Conservation (phyloP, 2,888 invertebrate species). For the Zygaena filipendulae region DNA sequence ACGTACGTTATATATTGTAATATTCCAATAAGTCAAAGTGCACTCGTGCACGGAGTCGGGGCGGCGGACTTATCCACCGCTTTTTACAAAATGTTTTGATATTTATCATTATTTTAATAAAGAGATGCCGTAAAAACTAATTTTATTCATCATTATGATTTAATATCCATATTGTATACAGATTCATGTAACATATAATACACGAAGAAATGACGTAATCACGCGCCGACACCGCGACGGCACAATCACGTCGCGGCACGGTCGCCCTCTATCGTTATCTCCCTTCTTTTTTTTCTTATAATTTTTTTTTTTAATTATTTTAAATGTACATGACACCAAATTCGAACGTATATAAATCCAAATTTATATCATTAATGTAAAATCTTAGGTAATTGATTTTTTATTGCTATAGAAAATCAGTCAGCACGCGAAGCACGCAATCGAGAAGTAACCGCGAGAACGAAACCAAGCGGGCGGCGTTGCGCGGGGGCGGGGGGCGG, state of each 20-base stretch:
- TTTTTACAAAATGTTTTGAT: slow-evolving; percentile 67
- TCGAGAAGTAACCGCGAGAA: slow-evolving; percentile 70
- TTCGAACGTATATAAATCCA: slow-evolving; percentile 70
- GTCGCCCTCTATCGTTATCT: slow-evolving; percentile 64
- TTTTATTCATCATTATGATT: slow-evolving; percentile 66
- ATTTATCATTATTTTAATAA: slow-evolving; percentile 68
- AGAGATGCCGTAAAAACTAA: slow-evolving; percentile 69
- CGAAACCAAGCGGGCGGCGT: slow-evolving; percentile 64
- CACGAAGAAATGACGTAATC: slow-evolving; percentile 70
- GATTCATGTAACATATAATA: slow-evolving; percentile 74
- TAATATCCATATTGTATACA: slow-evolving; percentile 71
- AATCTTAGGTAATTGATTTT: slow-evolving; percentile 71
- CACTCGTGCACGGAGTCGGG: slow-evolving; percentile 69
- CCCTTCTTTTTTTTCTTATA: slow-evolving; percentile 62
- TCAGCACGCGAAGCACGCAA: slow-evolving; percentile 72
- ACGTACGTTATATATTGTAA: slow-evolving; percentile 69
- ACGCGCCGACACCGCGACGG: slow-evolving; percentile 52
- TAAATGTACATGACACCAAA: slow-evolving; percentile 70
- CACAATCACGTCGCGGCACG: slow-evolving; percentile 46
- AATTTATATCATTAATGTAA: slow-evolving; percentile 70
- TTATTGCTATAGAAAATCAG: slow-evolving; percentile 72
- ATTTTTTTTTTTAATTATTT: slow-evolving; percentile 43
- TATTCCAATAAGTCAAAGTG: slow-evolving; percentile 70
- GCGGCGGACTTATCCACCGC: slow-evolving; percentile 62
- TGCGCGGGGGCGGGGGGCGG: slow-evolving; percentile 33